A percentile compares a stretch with the other conserved stretches of the same genome.
phyloP scores from a whole-genome alignment of 2,888 invertebrate species.

The Malachius bipustulatus region DNA sequence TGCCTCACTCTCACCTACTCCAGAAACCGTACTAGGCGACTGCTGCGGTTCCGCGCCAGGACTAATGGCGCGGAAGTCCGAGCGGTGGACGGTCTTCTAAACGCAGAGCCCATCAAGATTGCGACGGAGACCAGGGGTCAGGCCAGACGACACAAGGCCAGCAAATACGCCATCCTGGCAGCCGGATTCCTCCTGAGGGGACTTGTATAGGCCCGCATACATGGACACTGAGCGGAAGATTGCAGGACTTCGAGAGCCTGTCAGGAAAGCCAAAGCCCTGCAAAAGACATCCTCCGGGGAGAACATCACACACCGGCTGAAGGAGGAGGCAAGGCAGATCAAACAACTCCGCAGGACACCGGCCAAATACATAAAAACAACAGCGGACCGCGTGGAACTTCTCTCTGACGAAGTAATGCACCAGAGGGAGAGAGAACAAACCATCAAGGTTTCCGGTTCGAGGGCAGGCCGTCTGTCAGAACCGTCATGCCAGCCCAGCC shows the following conservation, averaged over 20 bases:
- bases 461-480: not conserved
- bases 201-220: not conserved
- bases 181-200: not conserved
- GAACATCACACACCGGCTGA: not conserved
- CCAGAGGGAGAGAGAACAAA: not conserved
- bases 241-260: not conserved
- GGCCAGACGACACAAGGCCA: slow-evolving; percentile 1
- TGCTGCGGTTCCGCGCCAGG: slow-evolving; percentile 1
- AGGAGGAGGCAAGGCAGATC: not conserved
- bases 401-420: not conserved
- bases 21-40: too few species aligned
- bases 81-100: too few species aligned
- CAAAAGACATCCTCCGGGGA: not conserved
- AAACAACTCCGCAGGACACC: not conserved
- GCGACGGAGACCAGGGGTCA: not conserved
- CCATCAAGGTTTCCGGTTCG: not conserved
- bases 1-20: too few species aligned
- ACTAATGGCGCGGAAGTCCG: too few species aligned
- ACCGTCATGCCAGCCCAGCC: not conserved
- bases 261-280: not conserved
- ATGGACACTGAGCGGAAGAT: not conserved
- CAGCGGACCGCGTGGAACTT: not conserved
- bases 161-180: not conserved
- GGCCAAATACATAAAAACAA: not conserved
- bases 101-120: too few species aligned